Evolutionary conservation across 2,888 invertebrate species (phyloP), one percentile per base, ranked within the genome.

Genomic region (Drosophila cracens): DNA sequence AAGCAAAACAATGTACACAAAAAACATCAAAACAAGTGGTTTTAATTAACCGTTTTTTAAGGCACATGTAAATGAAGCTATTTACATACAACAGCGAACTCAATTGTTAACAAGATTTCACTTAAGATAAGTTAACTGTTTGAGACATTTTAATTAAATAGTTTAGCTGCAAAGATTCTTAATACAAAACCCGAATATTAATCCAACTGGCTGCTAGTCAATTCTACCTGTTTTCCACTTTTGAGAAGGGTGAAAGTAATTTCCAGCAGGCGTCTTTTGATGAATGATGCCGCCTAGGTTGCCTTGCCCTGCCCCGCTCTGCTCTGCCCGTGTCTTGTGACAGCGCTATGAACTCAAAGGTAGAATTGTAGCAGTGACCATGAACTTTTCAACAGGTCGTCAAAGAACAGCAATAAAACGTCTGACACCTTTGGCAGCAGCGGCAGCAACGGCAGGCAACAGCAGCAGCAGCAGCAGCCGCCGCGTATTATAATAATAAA

Each of bases 301-400:
- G 51, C 56, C 49, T 46, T 60, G 27, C 11, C 16, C 48, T 49
- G 18, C 8, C 27, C 8, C 1, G 27, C 27, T 5, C 18, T 49
- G 8, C 29, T 4, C 27, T 18, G 11, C 11, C 16, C 13, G 8
- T 29, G 21, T n/a, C 18, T 27, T 48, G 8, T 51, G 25, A 53
- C 43, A 63, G 40, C 59, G 59, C 38, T 36, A 31, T 61, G 63
- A 65, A 65, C 76, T 70, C 81, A 51, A 56, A 74, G 64, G 74
- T 70, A 69, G 58, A 68, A 70, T 63, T 68, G 46, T 70, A 53
- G n/a, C 69, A 69, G 43, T 87, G 88, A 83, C 88, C 88, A 79
- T 85, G 86, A 86, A 86, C 86, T 88, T 85, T 88, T 85, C 85
- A 88, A 75, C 85, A 83, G 85, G 81, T 86, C 86, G 76, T 85